Evolutionary conservation across 2,113 vertebrate genomes (phyloP).

Genomic region (Perognathus longimembris): DNA sequence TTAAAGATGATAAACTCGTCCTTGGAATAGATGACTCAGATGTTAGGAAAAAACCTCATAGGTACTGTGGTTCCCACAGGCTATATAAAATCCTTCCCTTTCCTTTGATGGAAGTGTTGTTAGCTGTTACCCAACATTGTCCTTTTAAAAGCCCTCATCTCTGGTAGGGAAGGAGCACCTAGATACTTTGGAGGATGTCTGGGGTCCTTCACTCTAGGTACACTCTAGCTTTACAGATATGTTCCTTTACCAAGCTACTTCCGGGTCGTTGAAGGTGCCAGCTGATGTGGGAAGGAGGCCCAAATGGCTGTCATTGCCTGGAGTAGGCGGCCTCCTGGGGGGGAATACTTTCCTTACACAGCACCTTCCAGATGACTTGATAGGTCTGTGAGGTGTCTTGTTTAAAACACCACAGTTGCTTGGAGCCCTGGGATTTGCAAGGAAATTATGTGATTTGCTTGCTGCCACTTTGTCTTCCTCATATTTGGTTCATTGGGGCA

Average conservation of each 20-base stretch:
- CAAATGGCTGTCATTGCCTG: no score
- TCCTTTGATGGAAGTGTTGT: not conserved
- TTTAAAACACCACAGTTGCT: no score
- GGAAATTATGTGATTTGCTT: not conserved
- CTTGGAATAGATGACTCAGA: not conserved
- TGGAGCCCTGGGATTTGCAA: not conserved
- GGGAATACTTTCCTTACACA: not conserved
- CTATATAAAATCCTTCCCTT: not conserved
- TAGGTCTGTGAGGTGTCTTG: not conserved
- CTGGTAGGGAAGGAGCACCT: not conserved
- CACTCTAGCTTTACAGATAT: not conserved
- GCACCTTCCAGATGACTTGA: no score
- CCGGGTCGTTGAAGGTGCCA: not conserved
- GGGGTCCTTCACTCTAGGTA: not conserved
- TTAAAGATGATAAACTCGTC: not conserved
- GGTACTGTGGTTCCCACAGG: not conserved
- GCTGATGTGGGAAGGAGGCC: not conserved
- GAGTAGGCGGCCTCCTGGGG: no score
- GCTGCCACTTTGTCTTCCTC: not conserved
- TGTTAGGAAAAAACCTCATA: no score
- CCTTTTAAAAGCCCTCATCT: not conserved
- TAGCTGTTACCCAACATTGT: not conserved
- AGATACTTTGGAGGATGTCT: no score
- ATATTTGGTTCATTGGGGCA: not conserved
- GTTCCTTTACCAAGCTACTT: not conserved